A percentile compares a stretch with the other conserved stretches of the same genome.
Conservation (phyloP, 1,140 invertebrate species). For the Aphelinus certus region DNA sequence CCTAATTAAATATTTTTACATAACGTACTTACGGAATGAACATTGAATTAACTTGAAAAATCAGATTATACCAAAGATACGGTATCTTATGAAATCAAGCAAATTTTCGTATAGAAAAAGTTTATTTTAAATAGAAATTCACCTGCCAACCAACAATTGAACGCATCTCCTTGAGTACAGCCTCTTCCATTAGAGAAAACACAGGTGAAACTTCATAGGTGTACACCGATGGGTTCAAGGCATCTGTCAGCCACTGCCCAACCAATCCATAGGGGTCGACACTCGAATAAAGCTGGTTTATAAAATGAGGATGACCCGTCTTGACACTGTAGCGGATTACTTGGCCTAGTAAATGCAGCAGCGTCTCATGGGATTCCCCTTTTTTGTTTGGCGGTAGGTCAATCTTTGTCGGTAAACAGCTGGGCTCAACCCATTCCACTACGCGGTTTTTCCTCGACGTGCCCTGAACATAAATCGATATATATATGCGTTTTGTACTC, state of each 20-base stretch:
- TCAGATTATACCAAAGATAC: no score
- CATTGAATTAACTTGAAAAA: no score
- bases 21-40: no score
- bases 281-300: slow-evolving; percentile 86
- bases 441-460: slow-evolving; percentile 76
- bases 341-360: slow-evolving; percentile 72
- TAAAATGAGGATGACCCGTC: slow-evolving; percentile 87
- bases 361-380: slow-evolving; percentile 72
- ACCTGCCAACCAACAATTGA: slow-evolving; percentile 81
- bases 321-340: slow-evolving; percentile 82
- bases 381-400: slow-evolving; percentile 73
- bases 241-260: slow-evolving; percentile 87
- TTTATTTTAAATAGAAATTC: no score
- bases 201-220: slow-evolving; percentile 93
- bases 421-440: slow-evolving; percentile 79
- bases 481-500: no score
- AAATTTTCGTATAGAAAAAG: no score
- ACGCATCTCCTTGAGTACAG: slow-evolving; percentile 84
- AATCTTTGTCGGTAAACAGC: slow-evolving; percentile 71
- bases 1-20: no score
- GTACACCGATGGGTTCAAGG: slow-evolving; percentile 88
- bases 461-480: slow-evolving; percentile 45
- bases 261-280: slow-evolving; percentile 87
- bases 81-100: no score
- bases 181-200: slow-evolving; percentile 87